These are phyloP conservation scores for Drosophila mercatorum DNA, from an alignment of 2,888 invertebrate species.

Conservation along the genomic window DNA sequence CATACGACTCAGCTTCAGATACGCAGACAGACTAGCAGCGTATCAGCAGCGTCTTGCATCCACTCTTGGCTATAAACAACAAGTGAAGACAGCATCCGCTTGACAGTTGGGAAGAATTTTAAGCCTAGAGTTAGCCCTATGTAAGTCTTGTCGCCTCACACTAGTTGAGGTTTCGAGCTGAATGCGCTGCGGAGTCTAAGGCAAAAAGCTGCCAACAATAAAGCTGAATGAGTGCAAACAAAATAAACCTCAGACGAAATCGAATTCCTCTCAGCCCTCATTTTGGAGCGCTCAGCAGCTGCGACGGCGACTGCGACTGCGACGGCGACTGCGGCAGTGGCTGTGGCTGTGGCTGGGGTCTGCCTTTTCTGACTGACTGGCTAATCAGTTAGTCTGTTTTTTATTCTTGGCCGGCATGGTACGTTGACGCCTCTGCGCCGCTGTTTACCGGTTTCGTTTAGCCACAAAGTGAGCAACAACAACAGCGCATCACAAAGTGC, in stretches of 20 bases:
- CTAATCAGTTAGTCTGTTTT: conserved; percentile 77
- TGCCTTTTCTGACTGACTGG: conserved; percentile 52
- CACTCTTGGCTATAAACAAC: no score
- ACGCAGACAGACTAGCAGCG: no score
- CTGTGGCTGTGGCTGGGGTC: background rate
- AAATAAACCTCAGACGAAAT: conserved; percentile 15
- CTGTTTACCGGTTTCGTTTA: conserved; percentile 44
- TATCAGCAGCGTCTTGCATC: no score
- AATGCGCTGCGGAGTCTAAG: no score
- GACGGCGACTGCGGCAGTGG: background rate
- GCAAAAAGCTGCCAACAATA: no score
- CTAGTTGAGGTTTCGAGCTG: no score
- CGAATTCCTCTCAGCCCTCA: conserved; percentile 11
- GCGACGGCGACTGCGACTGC: conserved; percentile 6
- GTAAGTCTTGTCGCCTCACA: no score
- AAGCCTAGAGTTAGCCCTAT: no score
- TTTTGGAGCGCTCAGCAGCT: conserved; percentile 5
- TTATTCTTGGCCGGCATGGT: conserved; percentile 77
- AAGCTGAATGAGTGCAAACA: background rate
- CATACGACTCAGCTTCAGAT: no score
- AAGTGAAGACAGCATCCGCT: no score
- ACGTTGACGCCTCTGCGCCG: conserved; percentile 48
- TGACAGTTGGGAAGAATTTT: no score
- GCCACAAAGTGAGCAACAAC: conserved; percentile 15
- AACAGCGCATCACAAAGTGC: conserved; percentile 41